Evolutionary conservation across 2,888 invertebrate genomes (phyloP), one percentile per base, ranked within the genome.

Genomic region (Epirrhoe tristata): DNA sequence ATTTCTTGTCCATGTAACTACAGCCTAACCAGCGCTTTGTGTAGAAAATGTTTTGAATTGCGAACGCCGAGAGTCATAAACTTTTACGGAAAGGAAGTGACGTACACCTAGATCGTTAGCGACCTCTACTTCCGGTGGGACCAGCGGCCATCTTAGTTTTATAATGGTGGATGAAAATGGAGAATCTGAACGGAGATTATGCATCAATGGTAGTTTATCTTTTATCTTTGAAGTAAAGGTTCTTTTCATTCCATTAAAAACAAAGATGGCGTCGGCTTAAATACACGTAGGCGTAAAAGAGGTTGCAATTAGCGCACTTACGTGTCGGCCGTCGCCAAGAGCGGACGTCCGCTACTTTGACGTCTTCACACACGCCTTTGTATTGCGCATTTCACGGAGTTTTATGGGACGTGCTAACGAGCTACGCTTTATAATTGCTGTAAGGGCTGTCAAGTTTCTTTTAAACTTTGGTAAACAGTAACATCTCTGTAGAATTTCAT

Each of bases 221-320:
- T 24, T 24, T 24, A 24, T 24, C 3, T 24, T 24, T 24, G 24
- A 24, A 24, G 24, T 24, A 24, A 24, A 24, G 3, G 1, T 3
- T 36, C 36, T 36, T 36, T n/a, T 36, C 36, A 8, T 36, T 36
- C 3, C 10, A 43, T 24, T 24, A 31, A 55, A 59, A 50, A n/a
- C n/a, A 54, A 59, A 31, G 39, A 63, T 53, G 36, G 56, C 59
- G 31, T 2, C 17, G 31, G 56, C 14, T 36, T 60, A 60, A 66
- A 59, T 48, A 17, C 61, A 74, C 75, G 71, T 63, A 34, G 55
- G 58, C 60, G 68, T 64, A 70, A 80, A 78, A 84, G 81, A 85
- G 74, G 83, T 83, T 70, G 76, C 79, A 82, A 84, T 85, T 81
- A 85, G 75, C 32, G 75, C 81, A 78, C 74, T 76, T 78, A 75